Evolutionary conservation across 2,888 invertebrate species (phyloP).

Genomic region (Nebria salina): DNA sequence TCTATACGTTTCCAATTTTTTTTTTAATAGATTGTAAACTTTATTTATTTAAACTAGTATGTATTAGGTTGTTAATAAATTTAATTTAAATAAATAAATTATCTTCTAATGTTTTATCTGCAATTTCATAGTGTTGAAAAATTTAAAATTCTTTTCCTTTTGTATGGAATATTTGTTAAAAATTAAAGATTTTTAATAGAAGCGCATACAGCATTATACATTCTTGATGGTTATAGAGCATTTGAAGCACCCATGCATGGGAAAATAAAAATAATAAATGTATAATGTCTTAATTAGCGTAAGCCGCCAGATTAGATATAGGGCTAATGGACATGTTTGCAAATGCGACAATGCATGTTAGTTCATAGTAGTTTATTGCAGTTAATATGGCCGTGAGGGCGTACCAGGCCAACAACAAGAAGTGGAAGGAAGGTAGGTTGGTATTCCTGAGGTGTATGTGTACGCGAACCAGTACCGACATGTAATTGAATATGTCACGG

Average conservation of each 20-base stretch:
- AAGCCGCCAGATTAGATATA: background rate
- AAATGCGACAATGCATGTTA: background rate
- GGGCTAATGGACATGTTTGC: conserved; percentile 13
- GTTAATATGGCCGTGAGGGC: conserved; percentile 29
- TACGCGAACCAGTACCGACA: conserved; percentile 18
- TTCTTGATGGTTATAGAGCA: background rate
- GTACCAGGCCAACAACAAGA: background rate
- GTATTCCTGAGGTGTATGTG: background rate
- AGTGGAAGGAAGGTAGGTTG: conserved; percentile 22
- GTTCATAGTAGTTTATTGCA: background rate
- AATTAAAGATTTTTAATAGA: no score
- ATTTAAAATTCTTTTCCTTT: no score
- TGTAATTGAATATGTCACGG: conserved; percentile 41
- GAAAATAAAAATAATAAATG: background rate
- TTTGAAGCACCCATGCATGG: no score
- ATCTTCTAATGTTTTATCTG: no score
- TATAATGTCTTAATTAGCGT: background rate
- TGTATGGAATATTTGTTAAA: no score
- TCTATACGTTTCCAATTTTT: background rate
- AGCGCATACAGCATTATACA: no score
- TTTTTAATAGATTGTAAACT: no score
- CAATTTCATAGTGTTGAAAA: no score
- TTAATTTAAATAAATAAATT: no score
- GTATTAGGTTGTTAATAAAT: no score
- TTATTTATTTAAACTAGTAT: no score